Conservation (phyloP, 2,888 invertebrate species). For the Gerosis bhagava region DNA sequence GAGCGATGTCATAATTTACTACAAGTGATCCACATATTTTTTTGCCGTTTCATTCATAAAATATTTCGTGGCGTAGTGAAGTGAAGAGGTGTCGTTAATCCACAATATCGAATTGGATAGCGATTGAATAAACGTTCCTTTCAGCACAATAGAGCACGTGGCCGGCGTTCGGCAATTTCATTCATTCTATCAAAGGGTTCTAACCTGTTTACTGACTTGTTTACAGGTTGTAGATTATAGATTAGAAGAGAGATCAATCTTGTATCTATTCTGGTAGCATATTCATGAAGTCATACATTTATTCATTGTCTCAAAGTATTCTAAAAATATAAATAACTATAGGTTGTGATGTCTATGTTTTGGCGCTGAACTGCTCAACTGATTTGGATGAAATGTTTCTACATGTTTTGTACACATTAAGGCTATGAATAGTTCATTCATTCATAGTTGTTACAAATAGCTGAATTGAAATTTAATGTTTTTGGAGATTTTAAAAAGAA, state of each 20-base stretch:
- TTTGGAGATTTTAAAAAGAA: no score
- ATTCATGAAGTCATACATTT: slow-evolving; percentile 11
- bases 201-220: slow-evolving; percentile 42
- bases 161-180: slow-evolving; percentile 56
- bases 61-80: slow-evolving; percentile 52
- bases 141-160: slow-evolving; percentile 72
- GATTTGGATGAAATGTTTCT: no score
- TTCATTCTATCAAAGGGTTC: slow-evolving; percentile 56
- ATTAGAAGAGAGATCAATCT: slow-evolving; percentile 39
- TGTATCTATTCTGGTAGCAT: slow-evolving; percentile 17
- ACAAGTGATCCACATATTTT: slow-evolving; percentile 57
- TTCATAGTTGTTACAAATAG: no score
- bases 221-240: slow-evolving; percentile 40
- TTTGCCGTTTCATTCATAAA: slow-evolving; percentile 70
- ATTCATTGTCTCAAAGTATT: no score
- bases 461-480: no score
- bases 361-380: no score
- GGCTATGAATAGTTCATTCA: no score
- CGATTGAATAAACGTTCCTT: slow-evolving; percentile 65
- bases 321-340: no score
- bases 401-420: no score
- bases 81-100: slow-evolving; percentile 61
- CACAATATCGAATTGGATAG: slow-evolving; percentile 50
- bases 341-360: no score
- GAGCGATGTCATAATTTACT: slow-evolving; percentile 48